Percentiles rank a stretch among this genome's conserved stretches.
These are phyloP conservation scores for Leucozona laternaria DNA, from an alignment of 2,888 invertebrate species.

Conservation along the genomic window DNA sequence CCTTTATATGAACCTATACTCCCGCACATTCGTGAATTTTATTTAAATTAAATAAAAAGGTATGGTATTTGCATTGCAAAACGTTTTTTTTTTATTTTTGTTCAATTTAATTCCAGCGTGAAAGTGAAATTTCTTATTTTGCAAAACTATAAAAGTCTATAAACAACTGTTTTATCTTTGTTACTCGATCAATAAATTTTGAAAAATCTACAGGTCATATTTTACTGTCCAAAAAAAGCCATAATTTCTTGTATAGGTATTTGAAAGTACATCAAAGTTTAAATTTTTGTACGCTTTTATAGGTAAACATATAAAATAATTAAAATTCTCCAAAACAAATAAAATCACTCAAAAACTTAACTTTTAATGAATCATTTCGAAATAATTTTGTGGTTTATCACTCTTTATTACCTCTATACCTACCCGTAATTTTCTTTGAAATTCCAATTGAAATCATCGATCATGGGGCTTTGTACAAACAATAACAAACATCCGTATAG, in stretches of 20 bases:
- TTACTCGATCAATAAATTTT: too few species aligned
- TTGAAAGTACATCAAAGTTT: not conserved
- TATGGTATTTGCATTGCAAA: too few species aligned
- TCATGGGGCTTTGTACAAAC: slow-evolving; percentile 51
- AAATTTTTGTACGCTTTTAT: not conserved
- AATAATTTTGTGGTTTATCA: slow-evolving; percentile 52
- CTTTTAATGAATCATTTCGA: slow-evolving; percentile 33
- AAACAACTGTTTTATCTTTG: too few species aligned
- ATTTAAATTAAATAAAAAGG: too few species aligned
- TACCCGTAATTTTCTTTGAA: slow-evolving; percentile 47
- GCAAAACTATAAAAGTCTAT: too few species aligned
- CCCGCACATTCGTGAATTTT: too few species aligned
- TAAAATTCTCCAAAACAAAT: not conserved
- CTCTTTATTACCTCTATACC: slow-evolving; percentile 36
- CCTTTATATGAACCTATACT: too few species aligned
- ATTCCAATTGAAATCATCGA: slow-evolving; percentile 54
- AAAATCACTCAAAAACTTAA: slow-evolving; percentile 21
- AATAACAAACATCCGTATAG: slow-evolving; percentile 19
- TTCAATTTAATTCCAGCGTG: too few species aligned
- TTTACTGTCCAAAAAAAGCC: not conserved
- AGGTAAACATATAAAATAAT: too few species aligned
- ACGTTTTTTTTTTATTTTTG: too few species aligned
- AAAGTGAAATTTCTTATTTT: too few species aligned
- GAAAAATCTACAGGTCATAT: too few species aligned
- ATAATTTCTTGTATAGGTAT: not conserved